Base-by-base conservation (phyloP, 2,113 vertebrate species). In the Choloepus hoffmanni region DNA sequence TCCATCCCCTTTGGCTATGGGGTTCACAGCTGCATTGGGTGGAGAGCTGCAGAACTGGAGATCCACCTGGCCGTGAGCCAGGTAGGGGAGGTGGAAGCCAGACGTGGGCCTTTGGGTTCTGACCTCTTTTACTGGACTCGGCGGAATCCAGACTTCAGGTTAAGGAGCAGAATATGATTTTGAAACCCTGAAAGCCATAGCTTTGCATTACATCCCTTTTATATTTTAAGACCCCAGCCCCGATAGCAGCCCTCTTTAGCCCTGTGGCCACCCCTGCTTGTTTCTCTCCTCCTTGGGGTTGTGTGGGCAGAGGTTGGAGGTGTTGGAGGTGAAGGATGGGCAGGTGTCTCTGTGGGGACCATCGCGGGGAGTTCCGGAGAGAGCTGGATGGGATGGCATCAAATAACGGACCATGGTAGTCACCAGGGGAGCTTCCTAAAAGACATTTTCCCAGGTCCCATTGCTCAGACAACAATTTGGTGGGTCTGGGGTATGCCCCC, bases 1-100 rank as follows among this genome's bases (percentile, higher is more conserved):
- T 99, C 99, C 2, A 99, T 99, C 97, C 99, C 99, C 21, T 99
- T 99, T 87, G 99, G 99, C 85, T 99, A 99, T 0, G 99, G 99
- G 55, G 99, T 99, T 96, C 98, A 99, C 94, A 99, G 99, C 95
- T 99, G 99, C 95, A 98, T 99, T 9, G 99, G 99, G 89, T 98
- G 98, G 96, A 99, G 99, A 97, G 98, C 99, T 53, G 99, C 99
- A 26, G 99, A 99, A 96, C 94, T 99, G 92, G 99, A 99, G 98
- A 99, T 99, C 97, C 98, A 99, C 97, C 98, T 99, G 36, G 98
- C 98, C 40, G 97, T 99, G 78, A 98, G 98, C 89, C 98, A 99
- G 99, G 99, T 98, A 96, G 97, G 97, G 88, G 21, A 36, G 1
- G 8, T 5, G 28, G 9, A 43, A 45, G 36, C 48, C 21, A 7